A percentile compares a stretch with the other conserved stretches of the same genome.
Conservation (phyloP, 2,888 invertebrate species). For the Polymixis flavicincta region DNA sequence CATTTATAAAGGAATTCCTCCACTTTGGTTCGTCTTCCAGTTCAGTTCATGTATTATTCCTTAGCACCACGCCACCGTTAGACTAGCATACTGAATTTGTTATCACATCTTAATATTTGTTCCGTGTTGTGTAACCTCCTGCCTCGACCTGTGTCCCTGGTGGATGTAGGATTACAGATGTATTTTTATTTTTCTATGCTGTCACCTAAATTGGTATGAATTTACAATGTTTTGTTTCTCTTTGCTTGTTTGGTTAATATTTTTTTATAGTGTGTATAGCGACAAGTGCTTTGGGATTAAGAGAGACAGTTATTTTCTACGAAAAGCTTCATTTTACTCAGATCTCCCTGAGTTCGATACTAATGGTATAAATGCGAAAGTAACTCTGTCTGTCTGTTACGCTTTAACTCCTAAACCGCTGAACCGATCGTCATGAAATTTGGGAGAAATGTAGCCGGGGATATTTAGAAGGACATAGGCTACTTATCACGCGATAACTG, state of each 20-base stretch:
- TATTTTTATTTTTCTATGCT: conserved; percentile 61
- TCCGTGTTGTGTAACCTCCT: conserved; percentile 60
- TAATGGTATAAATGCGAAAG: no score
- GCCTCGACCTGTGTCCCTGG: conserved; percentile 57
- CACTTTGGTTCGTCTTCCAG: conserved; percentile 54
- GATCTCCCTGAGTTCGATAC: background rate
- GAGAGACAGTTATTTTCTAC: background rate
- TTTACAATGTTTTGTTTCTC: conserved; percentile 55
- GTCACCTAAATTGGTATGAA: conserved; percentile 64
- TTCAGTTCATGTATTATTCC: conserved; percentile 68
- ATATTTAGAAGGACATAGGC: no score
- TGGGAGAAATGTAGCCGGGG: no score
- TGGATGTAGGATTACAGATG: conserved; percentile 55
- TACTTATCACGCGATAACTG: no score
- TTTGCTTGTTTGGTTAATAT: conserved; percentile 22
- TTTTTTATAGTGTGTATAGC: conserved; percentile 20
- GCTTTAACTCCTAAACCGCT: no score
- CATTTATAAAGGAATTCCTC: conserved; percentile 62
- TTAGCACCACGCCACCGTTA: conserved; percentile 58
- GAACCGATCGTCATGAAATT: no score
- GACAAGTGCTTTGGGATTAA: conserved; percentile 38
- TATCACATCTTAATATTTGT: conserved; percentile 69
- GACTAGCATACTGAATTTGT: conserved; percentile 66
- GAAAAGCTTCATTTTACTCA: background rate
- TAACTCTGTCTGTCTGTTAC: no score